These are phyloP conservation scores for Pollimyrus isidori DNA, from an alignment of 2,113 vertebrate genomes.

Conservation along the genomic window DNA sequence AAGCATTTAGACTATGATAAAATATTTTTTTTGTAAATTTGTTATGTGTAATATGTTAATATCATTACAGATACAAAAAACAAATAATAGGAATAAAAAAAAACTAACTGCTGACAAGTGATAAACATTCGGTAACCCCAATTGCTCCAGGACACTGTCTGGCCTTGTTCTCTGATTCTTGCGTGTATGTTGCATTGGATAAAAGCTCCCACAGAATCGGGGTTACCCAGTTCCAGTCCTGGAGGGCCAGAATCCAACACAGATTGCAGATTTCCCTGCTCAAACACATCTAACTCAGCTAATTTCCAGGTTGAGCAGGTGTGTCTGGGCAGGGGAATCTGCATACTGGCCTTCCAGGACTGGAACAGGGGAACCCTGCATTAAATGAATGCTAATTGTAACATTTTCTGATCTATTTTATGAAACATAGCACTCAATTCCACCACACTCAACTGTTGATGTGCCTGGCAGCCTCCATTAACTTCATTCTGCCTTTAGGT, in stretches of 20 bases:
- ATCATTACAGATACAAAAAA: neutral
- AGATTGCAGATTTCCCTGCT: neutral
- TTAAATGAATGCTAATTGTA: neutral
- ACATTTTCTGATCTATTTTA: neutral
- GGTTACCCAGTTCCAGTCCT: neutral
- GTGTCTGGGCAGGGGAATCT: neutral
- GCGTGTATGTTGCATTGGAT: neutral
- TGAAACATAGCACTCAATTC: neutral
- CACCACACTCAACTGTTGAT: neutral
- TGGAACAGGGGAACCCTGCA: neutral
- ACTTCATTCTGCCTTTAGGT: neutral
- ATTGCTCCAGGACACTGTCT: neutral
- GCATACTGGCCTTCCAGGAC: neutral
- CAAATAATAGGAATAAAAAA: neutral
- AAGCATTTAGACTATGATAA: neutral
- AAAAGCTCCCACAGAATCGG: neutral
- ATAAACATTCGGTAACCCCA: neutral
- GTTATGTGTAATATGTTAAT: neutral
- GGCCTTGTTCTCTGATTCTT: neutral
- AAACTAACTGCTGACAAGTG: neutral
- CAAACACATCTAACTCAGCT: neutral
- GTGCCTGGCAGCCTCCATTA: neutral
- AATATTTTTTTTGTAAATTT: neutral
- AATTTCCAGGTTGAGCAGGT: neutral
- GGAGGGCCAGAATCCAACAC: neutral